Conservation (phyloP, 2,888 invertebrate genomes). For the Helleia helle region DNA sequence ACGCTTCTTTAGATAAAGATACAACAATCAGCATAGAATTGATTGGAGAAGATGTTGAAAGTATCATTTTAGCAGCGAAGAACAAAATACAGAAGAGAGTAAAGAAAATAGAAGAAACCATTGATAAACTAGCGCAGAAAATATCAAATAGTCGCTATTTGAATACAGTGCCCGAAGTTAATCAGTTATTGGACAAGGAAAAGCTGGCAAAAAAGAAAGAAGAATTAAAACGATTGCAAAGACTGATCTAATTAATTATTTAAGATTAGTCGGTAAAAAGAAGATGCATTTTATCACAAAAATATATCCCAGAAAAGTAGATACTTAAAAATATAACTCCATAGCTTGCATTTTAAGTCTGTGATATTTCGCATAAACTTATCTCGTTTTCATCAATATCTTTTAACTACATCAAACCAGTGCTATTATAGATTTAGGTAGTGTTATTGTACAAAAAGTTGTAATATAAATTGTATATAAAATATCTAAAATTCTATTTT, state of each 20-base stretch:
- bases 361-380: too few species aligned
- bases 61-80: constrained; percentile 35
- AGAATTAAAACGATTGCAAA: constrained; percentile 45
- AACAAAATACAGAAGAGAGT: constrained; percentile 41
- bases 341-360: too few species aligned
- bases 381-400: too few species aligned
- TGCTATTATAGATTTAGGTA: too few species aligned
- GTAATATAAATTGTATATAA: too few species aligned
- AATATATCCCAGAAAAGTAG: too few species aligned
- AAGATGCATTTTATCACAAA: too few species aligned
- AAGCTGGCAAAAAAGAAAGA: constrained; percentile 36
- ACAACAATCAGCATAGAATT: constrained; percentile 47
- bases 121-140: constrained; percentile 43
- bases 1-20: constrained; percentile 34
- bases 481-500: too few species aligned
- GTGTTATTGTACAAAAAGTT: too few species aligned
- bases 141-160: constrained; percentile 32
- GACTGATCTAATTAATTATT: constrained; percentile 32
- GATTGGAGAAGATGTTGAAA: constrained; percentile 33
- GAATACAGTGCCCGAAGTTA: constrained; percentile 31
- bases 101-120: constrained; percentile 36
- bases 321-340: too few species aligned
- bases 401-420: too few species aligned
- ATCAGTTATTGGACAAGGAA: constrained; percentile 36
- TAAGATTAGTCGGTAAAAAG: too few species aligned